Evolutionary conservation across 92 coral and sea anemone species (phyloP), one percentile per base, ranked within the genome.

Genomic region (Siderastrea radians): DNA sequence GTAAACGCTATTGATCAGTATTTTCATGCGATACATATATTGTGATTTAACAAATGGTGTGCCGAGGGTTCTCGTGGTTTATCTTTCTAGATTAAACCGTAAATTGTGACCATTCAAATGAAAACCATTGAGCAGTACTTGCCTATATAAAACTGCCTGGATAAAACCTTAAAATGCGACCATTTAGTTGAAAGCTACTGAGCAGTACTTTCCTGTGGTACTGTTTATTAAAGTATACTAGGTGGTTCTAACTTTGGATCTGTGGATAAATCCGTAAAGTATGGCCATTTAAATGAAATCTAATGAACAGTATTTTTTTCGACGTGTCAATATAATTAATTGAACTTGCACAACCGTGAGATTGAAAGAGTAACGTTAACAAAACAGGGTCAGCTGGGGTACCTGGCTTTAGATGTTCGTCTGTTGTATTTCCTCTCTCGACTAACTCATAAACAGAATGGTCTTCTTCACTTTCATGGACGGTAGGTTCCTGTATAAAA

Each of bases 391-490:
- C 2, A 61, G 26, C 14, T 0, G 5, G n/a, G 5, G 66, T 45
- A 77, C 81, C 81, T 45, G 81, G 44, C 47, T 19, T 6, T 14
- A 46, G 81, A 77, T 11, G 48, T 77, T 77, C 81, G 38, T 72
- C 16, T 7, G 78, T 19, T 1, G 12, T 9, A 57, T 69, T 82
- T 57, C 78, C 68, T 59, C 78, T 82, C 47, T 82, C 86, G 16
- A 72, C 86, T 44, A 82, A 47, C 12, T 82, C 86, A 9, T 82
- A 82, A 82, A 17, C 68, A 10, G 86, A 70, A 19, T 70, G 59
- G 47, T 82, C 47, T 6, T 70, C 86, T 19, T 70, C 86, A 82
- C 61, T 82, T 7, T 13, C 86, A 12, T 82, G 76, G 17, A 69
- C 50, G 17, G 86, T 82, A 4, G 77, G 68, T 1, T 82, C 86